Evolutionary conservation across 1,140 invertebrate genomes (phyloP).

Genomic region (Leptinotarsa lineolata): DNA sequence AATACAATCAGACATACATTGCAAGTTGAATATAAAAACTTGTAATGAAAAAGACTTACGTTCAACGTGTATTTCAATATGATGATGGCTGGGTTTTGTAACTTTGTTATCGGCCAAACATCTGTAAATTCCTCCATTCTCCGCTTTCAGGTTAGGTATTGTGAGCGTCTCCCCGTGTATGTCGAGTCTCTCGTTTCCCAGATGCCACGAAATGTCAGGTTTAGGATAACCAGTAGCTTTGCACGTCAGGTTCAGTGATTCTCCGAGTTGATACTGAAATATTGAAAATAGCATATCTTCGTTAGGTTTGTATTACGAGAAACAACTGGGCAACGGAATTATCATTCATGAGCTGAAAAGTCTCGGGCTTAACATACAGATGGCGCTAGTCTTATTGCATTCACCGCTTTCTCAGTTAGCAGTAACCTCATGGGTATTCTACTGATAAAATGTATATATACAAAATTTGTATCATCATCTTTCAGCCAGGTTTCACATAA

Average conservation of each 20-base stretch:
- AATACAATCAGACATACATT: no score
- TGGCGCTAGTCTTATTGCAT: no score
- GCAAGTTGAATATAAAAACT: no score
- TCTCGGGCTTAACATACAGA: no score
- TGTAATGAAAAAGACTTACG: conserved; percentile 38
- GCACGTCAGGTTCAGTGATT: conserved; percentile 42
- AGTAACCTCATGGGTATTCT: no score
- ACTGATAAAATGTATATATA: no score
- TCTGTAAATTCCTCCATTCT: conserved; percentile 42
- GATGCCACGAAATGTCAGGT: conserved; percentile 46
- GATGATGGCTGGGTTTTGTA: conserved; percentile 39
- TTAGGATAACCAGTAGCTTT: conserved; percentile 43
- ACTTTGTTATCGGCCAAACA: conserved; percentile 50
- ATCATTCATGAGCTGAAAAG: no score
- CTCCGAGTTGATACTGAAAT: conserved; percentile 42
- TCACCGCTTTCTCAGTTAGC: no score
- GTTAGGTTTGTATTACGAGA: no score
- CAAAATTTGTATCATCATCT: no score
- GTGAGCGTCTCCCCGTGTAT: conserved; percentile 42
- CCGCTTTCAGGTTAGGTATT: conserved; percentile 39
- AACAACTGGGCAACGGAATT: no score
- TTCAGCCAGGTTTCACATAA: no score
- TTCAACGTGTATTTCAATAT: conserved; percentile 43
- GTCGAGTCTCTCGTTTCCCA: conserved; percentile 37
- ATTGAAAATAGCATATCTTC: neutral